Percentiles rank a stretch among this genome's conserved stretches.
These are phyloP conservation scores for Choristoneura fumiferana DNA, from an alignment of 1,140 invertebrate species.

Conservation along the genomic window DNA sequence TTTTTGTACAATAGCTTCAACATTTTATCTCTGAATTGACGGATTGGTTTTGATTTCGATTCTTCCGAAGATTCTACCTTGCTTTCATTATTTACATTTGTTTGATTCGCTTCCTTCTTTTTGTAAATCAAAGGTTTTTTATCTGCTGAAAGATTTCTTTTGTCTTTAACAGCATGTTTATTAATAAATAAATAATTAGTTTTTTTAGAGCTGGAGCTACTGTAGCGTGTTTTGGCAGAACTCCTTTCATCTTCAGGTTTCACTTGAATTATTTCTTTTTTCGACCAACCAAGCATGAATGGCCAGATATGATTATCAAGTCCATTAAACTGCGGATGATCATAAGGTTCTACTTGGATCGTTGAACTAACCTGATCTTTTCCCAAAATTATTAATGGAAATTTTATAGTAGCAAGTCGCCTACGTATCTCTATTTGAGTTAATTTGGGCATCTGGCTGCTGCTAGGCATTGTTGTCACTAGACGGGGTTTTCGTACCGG, in stretches of 20 bases:
- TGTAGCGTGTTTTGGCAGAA: too few relatives aligned
- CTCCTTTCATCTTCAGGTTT: neutral
- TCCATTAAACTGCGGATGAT: slow-evolving; percentile 48
- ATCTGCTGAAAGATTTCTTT: neutral
- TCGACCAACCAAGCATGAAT: slow-evolving; percentile 55
- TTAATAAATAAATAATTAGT: neutral
- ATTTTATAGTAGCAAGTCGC: slow-evolving; percentile 42
- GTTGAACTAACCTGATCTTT: slow-evolving; percentile 52
- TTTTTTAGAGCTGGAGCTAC: too few relatives aligned
- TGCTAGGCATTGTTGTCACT: slow-evolving; percentile 34
- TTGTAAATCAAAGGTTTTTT: neutral
- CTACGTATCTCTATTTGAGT: slow-evolving; percentile 52
- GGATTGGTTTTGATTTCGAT: slow-evolving; percentile 35
- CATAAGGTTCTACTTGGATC: slow-evolving; percentile 36
- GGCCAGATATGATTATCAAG: slow-evolving; percentile 59
- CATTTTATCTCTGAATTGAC: slow-evolving; percentile 54
- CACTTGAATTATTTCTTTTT: slow-evolving; percentile 15
- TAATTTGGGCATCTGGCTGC: slow-evolving; percentile 35
- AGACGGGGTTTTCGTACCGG: slow-evolving; percentile 33
- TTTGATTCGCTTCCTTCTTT: neutral
- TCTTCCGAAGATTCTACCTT: neutral
- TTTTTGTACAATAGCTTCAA: slow-evolving; percentile 51
- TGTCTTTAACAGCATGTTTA: neutral
- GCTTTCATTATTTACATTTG: too few relatives aligned
- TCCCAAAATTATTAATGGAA: slow-evolving; percentile 52